Conservation (phyloP, 1,140 invertebrate species). For the Magallana gigas region DNA sequence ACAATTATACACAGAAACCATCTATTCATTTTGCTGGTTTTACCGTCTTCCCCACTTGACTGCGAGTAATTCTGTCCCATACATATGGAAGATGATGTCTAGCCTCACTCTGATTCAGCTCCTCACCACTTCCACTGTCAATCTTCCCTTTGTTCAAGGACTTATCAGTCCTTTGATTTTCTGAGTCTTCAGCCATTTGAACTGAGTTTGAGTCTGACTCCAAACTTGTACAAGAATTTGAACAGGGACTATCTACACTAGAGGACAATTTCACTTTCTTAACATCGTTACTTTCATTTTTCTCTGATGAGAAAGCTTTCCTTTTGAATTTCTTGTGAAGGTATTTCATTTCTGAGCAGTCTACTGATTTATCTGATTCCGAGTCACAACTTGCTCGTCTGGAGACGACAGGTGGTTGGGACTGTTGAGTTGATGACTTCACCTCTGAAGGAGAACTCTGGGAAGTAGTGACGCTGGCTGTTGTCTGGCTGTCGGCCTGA, state of each 20-base stretch:
- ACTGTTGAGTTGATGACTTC: slow-evolving; percentile 4
- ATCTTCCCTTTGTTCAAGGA: neutral
- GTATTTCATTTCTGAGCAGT: slow-evolving; percentile 61
- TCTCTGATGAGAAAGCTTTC: slow-evolving; percentile 36
- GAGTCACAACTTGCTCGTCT: slow-evolving; percentile 54
- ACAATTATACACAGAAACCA: too few relatives aligned
- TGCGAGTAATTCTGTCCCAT: slow-evolving; percentile 71
- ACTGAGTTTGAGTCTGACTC: slow-evolving; percentile 46
- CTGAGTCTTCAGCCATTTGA: neutral
- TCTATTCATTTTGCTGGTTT: slow-evolving; percentile 40
- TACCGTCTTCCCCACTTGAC: slow-evolving; percentile 64
- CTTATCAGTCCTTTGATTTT: neutral
- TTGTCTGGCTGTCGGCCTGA: slow-evolving; percentile 1
- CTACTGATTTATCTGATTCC: slow-evolving; percentile 44
- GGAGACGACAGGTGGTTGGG: slow-evolving; percentile 34
- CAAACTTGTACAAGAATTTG: slow-evolving; percentile 45
- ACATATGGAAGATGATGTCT: slow-evolving; percentile 71
- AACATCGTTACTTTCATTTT: neutral
- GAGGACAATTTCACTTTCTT: slow-evolving; percentile 27
- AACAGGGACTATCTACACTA: slow-evolving; percentile 51
- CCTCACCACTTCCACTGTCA: neutral
- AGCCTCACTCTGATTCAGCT: slow-evolving; percentile 52
- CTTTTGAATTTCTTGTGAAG: slow-evolving; percentile 73
- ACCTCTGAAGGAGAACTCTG: neutral
- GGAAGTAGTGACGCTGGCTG: neutral